Percentiles rank a stretch among this genome's conserved stretches.
Evolutionary conservation across 1,140 invertebrate species (phyloP).

Genomic region (Doryteuthis pealeii): DNA sequence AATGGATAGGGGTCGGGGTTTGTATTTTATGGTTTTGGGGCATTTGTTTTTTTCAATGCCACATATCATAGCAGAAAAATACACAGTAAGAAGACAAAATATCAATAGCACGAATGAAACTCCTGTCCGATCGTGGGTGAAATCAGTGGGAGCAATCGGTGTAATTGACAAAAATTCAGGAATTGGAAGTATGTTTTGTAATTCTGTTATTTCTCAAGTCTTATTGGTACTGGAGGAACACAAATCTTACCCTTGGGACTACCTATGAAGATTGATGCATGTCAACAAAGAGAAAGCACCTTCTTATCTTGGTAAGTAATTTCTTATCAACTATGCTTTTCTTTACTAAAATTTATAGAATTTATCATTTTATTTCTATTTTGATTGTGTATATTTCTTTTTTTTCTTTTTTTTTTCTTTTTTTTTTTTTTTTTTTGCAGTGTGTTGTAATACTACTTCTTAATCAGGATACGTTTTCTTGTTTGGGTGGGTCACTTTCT

Average conservation of each 20-base stretch:
- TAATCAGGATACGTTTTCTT: too few relatives aligned
- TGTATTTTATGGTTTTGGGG: conserved; percentile 78
- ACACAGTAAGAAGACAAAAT: conserved; percentile 60
- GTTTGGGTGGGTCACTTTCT: too few relatives aligned
- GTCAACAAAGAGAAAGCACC: conserved; percentile 64
- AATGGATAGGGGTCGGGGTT: conserved; percentile 96
- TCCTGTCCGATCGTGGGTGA: conserved; percentile 37
- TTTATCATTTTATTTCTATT: too few relatives aligned
- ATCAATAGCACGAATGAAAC: conserved; percentile 45
- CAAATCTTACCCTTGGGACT: conserved; percentile 65
- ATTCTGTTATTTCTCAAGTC: conserved; percentile 63
- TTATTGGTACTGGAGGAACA: conserved; percentile 65
- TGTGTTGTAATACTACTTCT: too few relatives aligned
- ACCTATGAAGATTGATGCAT: conserved; percentile 67
- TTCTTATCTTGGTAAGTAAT: conserved; percentile 61
- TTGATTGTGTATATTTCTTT: too few relatives aligned
- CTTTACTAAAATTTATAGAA: too few relatives aligned
- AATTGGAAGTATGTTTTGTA: conserved; percentile 61
- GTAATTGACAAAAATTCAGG: conserved; percentile 53
- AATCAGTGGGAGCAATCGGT: conserved; percentile 22
- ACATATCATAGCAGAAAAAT: conserved; percentile 62
- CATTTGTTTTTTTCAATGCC: conserved; percentile 78
- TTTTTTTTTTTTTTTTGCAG: too few relatives aligned
- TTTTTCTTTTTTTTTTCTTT: too few relatives aligned
- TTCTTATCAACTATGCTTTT: too few relatives aligned